These are phyloP conservation scores for Rhinatrema bivittatum DNA, from an alignment of 2,797 vertebrate species.

Conservation along the genomic window DNA sequence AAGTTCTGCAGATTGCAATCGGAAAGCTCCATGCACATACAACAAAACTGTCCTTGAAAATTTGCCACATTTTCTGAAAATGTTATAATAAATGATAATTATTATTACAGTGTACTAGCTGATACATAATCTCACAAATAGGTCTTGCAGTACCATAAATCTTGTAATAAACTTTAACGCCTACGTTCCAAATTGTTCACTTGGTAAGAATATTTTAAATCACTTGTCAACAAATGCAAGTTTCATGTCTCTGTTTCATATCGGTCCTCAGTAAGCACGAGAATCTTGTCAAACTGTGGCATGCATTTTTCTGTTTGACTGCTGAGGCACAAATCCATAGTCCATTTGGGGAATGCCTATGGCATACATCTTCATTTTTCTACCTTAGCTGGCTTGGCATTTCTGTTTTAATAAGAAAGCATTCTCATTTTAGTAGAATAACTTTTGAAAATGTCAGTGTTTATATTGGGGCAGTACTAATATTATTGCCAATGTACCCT, in stretches of 20 bases:
- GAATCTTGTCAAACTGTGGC: neutral
- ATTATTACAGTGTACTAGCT: constrained; percentile 61
- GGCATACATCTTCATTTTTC: constrained; percentile 1
- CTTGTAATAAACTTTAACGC: constrained; percentile 43
- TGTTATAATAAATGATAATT: constrained; percentile 66
- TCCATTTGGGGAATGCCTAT: constrained; percentile 2
- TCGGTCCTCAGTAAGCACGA: neutral
- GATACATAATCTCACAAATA: constrained; percentile 63
- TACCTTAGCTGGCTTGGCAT: neutral
- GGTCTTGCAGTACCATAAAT: constrained; percentile 43
- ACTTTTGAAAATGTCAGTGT: neutral
- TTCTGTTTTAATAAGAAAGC: too few relatives aligned
- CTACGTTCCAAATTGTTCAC: constrained; percentile 47
- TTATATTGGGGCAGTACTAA: constrained; percentile 2
- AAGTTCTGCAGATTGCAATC: constrained; percentile 64
- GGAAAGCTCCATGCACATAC: constrained; percentile 45
- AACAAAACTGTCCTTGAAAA: constrained; percentile 44
- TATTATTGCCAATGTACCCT: neutral
- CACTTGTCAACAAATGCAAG: constrained; percentile 40
- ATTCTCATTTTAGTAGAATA: neutral
- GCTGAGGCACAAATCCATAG: neutral
- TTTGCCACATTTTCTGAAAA: constrained; percentile 47
- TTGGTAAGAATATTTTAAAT: constrained; percentile 43
- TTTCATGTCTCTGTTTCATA: constrained; percentile 41
- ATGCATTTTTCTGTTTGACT: constrained; percentile 12